phyloP scores from a whole-genome alignment of 37 sponge, comb jelly and placozoan species.

The Ianthella basta region DNA sequence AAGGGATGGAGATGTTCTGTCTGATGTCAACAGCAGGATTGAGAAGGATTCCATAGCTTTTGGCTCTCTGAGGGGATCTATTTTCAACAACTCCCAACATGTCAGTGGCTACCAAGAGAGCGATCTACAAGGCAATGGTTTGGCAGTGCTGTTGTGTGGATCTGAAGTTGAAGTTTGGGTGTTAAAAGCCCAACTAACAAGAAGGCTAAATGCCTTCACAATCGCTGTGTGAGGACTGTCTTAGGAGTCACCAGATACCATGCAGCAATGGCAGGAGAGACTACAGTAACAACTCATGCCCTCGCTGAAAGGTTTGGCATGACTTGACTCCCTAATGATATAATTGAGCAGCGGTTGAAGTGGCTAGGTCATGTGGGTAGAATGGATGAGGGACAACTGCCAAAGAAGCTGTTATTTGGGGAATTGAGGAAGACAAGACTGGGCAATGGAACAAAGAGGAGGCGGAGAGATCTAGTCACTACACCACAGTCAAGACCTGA shows the following conservation, averaged over 20 bases:
- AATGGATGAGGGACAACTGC: conserved; percentile 16
- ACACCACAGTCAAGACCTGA: conserved; percentile 24
- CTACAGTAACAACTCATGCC: conserved; percentile 12
- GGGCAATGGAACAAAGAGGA: conserved; percentile 29
- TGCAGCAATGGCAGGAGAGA: conserved; percentile 38
- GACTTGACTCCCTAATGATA: background rate
- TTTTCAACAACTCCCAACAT: conserved; percentile 24
- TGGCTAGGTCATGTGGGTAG: conserved; percentile 35
- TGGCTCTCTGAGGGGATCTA: background rate
- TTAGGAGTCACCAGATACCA: conserved; percentile 33
- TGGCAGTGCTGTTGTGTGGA: conserved; percentile 21
- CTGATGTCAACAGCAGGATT: too few species aligned
- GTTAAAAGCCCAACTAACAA: conserved; percentile 10
- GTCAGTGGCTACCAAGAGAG: conserved; percentile 22
- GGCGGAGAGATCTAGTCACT: conserved; percentile 20
- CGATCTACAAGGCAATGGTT: conserved; percentile 11
- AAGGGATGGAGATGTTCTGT: conserved; percentile 7
- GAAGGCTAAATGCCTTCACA: conserved; percentile 17
- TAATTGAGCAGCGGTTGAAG: conserved; percentile 30
- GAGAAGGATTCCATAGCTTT: conserved; percentile 22
- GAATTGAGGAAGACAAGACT: conserved; percentile 30
- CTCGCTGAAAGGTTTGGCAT: conserved; percentile 32
- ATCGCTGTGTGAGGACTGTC: conserved; percentile 26
- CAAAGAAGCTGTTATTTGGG: conserved; percentile 22
- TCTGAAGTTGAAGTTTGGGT: conserved; percentile 25